Percentiles rank a stretch among this genome's conserved stretches.
Evolutionary conservation across 2,888 invertebrate species (phyloP).

Genomic region (Gasteruption jaculator): DNA sequence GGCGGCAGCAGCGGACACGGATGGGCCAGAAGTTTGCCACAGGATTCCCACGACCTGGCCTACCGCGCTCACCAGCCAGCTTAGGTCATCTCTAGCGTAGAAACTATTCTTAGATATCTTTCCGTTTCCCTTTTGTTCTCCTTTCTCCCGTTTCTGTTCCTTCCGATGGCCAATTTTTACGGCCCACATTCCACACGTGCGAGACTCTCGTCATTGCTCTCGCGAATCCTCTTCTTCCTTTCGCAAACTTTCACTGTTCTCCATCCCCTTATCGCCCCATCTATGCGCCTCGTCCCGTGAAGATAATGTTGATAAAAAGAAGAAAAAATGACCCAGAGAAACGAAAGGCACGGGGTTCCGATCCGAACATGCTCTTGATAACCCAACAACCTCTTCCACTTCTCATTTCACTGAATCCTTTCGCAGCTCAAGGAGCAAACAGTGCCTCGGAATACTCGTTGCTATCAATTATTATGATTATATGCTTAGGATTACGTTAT

Average conservation of each 20-base stretch:
- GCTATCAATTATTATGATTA: conserved; percentile 15
- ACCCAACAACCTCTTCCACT: conserved; percentile 11
- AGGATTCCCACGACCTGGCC: conserved; percentile 68
- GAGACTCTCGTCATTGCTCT: not conserved
- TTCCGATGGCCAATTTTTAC: not conserved
- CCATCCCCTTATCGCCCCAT: not conserved
- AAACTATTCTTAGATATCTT: conserved; percentile 20
- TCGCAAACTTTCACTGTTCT: not conserved
- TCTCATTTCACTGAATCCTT: conserved; percentile 5
- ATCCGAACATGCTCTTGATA: too few relatives aligned
- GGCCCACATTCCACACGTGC: not conserved
- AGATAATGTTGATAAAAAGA: conserved; percentile 10
- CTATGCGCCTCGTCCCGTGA: not conserved
- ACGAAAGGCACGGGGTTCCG: too few relatives aligned
- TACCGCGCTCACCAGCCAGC: conserved; percentile 71
- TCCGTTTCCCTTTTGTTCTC: conserved; percentile 10
- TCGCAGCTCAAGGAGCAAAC: too few relatives aligned
- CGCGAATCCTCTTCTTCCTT: too few relatives aligned
- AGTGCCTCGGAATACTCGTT: conserved; percentile 40
- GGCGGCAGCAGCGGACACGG: conserved; percentile 58
- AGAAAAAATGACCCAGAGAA: too few relatives aligned
- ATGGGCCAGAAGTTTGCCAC: conserved; percentile 65
- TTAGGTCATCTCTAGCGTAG: conserved; percentile 30
- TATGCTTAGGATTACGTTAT: conserved; percentile 24
- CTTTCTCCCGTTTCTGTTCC: conserved; percentile 3